Conservation (phyloP, 1,140 invertebrate species). For the Asobara japonica region DNA sequence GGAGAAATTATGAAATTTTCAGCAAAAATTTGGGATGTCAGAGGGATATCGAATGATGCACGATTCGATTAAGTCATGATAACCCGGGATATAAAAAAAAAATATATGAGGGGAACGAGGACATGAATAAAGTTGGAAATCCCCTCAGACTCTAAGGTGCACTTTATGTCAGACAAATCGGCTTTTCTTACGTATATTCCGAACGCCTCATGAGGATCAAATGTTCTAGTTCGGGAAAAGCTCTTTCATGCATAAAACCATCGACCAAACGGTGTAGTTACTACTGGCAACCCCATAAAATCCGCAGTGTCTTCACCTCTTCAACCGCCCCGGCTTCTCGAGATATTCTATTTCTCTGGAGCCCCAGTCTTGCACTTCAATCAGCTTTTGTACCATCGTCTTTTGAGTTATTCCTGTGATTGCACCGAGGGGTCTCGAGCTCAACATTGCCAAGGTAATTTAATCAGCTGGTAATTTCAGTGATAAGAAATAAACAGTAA, state of each 20-base stretch:
- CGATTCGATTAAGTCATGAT: background rate
- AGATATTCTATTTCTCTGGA: background rate
- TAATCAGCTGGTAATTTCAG: no score
- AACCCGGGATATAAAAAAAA: background rate
- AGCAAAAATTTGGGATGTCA: constrained; percentile 36
- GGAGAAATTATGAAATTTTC: constrained; percentile 23
- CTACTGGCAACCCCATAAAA: constrained; percentile 20
- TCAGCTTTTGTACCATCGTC: background rate
- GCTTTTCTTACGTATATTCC: background rate
- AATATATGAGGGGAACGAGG: background rate
- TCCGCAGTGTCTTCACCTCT: background rate
- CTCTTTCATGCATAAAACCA: constrained; percentile 16
- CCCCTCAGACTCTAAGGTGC: background rate
- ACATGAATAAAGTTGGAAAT: background rate
- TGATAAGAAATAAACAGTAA: no score
- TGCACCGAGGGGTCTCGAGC: background rate
- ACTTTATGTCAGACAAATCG: constrained; percentile 6
- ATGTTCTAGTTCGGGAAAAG: background rate
- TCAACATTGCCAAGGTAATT: background rate
- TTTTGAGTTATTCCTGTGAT: background rate
- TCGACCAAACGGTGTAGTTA: constrained; percentile 20
- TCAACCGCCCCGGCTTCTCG: background rate
- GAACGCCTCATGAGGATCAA: constrained; percentile 1
- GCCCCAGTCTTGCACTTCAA: background rate
- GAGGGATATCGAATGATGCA: background rate